Evolutionary conservation across 1,140 invertebrate genomes (phyloP), one percentile per base, ranked within the genome.

Genomic region (Listronotus oregonensis): DNA sequence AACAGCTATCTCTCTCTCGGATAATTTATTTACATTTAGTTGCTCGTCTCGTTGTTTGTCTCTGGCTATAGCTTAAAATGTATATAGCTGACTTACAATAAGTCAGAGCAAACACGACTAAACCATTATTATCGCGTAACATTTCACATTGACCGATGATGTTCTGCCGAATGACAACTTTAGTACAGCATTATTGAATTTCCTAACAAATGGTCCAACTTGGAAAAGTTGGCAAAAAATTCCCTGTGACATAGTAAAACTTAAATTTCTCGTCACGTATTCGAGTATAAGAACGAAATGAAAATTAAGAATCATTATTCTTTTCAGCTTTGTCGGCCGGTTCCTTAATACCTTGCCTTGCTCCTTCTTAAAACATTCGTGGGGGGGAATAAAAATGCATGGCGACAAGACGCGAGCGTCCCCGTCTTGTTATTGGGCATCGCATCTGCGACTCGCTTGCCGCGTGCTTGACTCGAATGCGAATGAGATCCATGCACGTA

Each of bases 261-360:
- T 76, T 60, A 70, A 66, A 60, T 77, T 78, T 77, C 76, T 70
- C 67, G 74, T 77, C 77, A 78, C 77, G 77, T 74, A 44, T 18
- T 54, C 67, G 63, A 72, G 73, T 76, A 77, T 77, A 77, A 73
- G 74, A 78, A 76, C 76, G 77, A 77, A 77, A 77, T 77, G 76
- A 77, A 78, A 78, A 78, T 78, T 78, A 78, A 78, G 75, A 78
- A 78, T 78, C 76, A 78, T 78, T 78, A 78, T 78, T 78, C 77
- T 78, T 77, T 76, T 71, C 76, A 78, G 77, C 77, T 77, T 75
- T 74, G 73, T 74, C 77, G 71, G 69, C 71, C 73, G 57, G 71
- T 62, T 69, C 71, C 73, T 72, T 76, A 77, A 77, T 76, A 77
- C 73, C 75, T 77, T 71, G 68, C 73, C 75, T 77, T 71, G 68